These are phyloP conservation scores for Steinernema carpocapsae DNA, from an alignment of 2,888 invertebrate genomes.

Conservation along the genomic window DNA sequence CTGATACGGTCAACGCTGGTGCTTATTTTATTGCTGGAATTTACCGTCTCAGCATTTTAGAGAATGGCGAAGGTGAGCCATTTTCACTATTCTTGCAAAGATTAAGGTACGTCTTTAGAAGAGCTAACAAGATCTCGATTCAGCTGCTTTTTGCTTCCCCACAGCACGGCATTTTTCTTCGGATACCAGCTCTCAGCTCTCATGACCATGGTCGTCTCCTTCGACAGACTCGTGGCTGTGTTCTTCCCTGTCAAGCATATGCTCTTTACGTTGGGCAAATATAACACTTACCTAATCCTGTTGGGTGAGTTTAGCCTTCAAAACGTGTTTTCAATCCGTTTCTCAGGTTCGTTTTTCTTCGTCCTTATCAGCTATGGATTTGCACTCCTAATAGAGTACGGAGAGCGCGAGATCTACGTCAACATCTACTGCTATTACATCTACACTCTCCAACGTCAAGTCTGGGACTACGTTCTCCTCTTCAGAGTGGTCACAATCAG, in stretches of 20 bases:
- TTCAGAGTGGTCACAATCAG: constrained; percentile 19
- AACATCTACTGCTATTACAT: constrained; percentile 33
- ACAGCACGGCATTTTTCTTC: constrained; percentile 6
- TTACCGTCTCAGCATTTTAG: neutral
- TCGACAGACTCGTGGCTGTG: constrained; percentile 14
- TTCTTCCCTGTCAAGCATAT: constrained; percentile 20
- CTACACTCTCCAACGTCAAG: constrained; percentile 23
- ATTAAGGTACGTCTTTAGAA: neutral
- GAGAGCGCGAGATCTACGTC: constrained; percentile 1
- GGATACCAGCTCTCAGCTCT: constrained; percentile 19
- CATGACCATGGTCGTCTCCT: constrained; percentile 31
- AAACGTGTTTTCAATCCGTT: neutral
- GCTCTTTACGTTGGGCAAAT: constrained; percentile 1
- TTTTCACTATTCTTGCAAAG: neutral
- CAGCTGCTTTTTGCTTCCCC: constrained; percentile 9
- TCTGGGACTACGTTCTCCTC: constrained; percentile 30
- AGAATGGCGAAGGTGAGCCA: neutral
- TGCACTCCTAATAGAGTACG: neutral
- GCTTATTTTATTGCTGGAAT: constrained; percentile 15
- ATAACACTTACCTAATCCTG: neutral
- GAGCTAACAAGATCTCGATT: neutral
- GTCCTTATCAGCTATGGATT: neutral
- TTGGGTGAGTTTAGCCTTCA: neutral
- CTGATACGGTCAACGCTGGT: constrained; percentile 3
- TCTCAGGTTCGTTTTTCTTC: neutral